Base-by-base conservation (phyloP, 2,888 invertebrate genomes). In the Volucella zonaria region DNA sequence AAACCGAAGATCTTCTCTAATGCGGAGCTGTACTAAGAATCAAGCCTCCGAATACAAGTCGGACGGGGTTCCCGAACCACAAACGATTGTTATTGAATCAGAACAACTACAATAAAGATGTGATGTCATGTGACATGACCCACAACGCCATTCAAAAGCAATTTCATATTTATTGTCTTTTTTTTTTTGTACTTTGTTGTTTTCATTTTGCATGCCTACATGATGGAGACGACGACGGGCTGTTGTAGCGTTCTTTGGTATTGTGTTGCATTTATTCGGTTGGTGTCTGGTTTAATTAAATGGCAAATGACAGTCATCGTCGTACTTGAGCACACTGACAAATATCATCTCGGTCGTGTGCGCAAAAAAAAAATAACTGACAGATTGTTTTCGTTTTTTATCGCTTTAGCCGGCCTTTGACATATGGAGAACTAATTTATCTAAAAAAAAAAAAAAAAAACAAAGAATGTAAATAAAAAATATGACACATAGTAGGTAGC, bases 71-170 rank as follows among this genome's bases (percentile, higher is more conserved):
- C 52, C 54, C 66, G 31, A 79, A 74, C 73, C 52, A 47, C 66
- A 15, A 79, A 74, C 73, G 47, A 59, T 51, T 67, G 51, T 62
- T 77, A 76, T 76, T 71, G 59, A 78, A 43, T 70, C 74, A 59
- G 70, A 75, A 42, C 49, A 66, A 70, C 74, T 59, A 49, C 78
- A 79, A 80, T 71, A 83, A 83, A 70, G 71, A 83, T 75, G 75
- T 83, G 83, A 83, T 83, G 79, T 83, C 79, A 79, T 80, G 47
- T 61, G 71, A 66, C 64, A 80, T 83, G 83, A 83, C 79, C 83
- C 83, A 79, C 75, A 71, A 71, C 79, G 61, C 79, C 61, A 79
- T 80, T 75, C 75, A 59, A 75, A 79, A 52, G 79, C 49, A 76
- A 71, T 75, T 75, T 45, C 52, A 59, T 42, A 54, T 54, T 73